phyloP scores from a whole-genome alignment of 35 echinoderm and acorn worm genomes.

The Apostichopus japonicus region DNA sequence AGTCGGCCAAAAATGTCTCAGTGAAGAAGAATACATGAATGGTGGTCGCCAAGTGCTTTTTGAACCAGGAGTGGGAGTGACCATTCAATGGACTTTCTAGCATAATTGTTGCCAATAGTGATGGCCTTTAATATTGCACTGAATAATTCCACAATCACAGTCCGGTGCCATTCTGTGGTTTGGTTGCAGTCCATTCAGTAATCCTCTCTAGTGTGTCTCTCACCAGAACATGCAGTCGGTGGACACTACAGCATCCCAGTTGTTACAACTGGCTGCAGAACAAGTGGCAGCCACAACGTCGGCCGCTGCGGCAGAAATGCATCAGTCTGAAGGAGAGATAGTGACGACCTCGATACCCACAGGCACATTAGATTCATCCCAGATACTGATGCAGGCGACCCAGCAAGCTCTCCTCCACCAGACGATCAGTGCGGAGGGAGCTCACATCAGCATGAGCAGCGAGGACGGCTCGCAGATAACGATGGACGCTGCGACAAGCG shows the following conservation, averaged over 20 bases:
- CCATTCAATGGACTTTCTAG: too few relatives aligned
- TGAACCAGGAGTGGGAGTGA: too few relatives aligned
- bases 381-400: constrained; percentile 70
- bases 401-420: constrained; percentile 59
- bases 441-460: constrained; percentile 12
- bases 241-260: constrained; percentile 66
- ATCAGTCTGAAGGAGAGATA: constrained; percentile 4
- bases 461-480: constrained; percentile 63
- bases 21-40: too few relatives aligned
- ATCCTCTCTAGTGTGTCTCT: too few relatives aligned
- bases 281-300: constrained; percentile 56
- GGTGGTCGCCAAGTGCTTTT: too few relatives aligned
- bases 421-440: constrained; percentile 34
- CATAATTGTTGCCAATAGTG: too few relatives aligned
- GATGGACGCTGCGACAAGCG: constrained; percentile 80
- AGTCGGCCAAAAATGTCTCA: too few relatives aligned
- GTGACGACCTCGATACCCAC: constrained; percentile 27
- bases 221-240: constrained; percentile 64
- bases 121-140: too few relatives aligned
- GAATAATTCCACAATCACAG: too few relatives aligned
- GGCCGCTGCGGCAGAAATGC: background rate
- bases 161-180: too few relatives aligned
- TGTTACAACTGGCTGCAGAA: constrained; percentile 62
- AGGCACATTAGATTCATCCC: constrained; percentile 40
- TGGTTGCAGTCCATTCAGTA: too few relatives aligned